These are phyloP conservation scores for Cotesia chilonis DNA, from an alignment of 1,140 invertebrate species.

Conservation along the genomic window DNA sequence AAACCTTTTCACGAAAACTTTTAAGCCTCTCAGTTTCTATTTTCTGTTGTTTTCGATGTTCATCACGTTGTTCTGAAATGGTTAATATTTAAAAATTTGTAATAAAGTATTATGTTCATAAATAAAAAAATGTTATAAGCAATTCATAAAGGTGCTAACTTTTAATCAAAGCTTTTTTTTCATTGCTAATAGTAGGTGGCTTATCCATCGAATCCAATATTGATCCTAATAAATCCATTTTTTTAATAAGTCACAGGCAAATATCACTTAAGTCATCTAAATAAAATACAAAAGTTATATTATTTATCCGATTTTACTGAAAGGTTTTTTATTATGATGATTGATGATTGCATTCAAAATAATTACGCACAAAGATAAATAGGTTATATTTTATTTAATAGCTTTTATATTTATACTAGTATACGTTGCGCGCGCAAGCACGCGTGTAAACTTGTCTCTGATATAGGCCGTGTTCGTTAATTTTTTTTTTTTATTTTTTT, in stretches of 20 bases:
- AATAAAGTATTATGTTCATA: slow-evolving; percentile 3
- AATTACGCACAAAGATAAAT: too few species aligned
- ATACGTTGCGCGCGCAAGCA: too few species aligned
- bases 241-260: background rate
- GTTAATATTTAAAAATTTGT: slow-evolving; percentile 21
- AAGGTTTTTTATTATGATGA: too few species aligned
- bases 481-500: too few species aligned
- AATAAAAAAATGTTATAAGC: slow-evolving; percentile 24
- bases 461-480: too few species aligned
- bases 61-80: slow-evolving; percentile 68
- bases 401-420: too few species aligned
- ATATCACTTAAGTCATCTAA: too few species aligned
- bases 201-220: slow-evolving; percentile 81
- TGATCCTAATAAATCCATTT: slow-evolving; percentile 78
- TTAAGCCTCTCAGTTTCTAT: slow-evolving; percentile 65
- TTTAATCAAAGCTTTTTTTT: slow-evolving; percentile 73
- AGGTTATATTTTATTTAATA: too few species aligned
- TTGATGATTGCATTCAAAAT: background rate
- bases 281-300: too few species aligned
- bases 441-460: too few species aligned
- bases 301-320: too few species aligned
- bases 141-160: slow-evolving; percentile 62
- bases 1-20: slow-evolving; percentile 67
- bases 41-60: slow-evolving; percentile 59
- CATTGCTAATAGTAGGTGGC: slow-evolving; percentile 73